Percentiles rank a stretch among this genome's conserved stretches.
Conservation (phyloP, 2,888 invertebrate genomes). For the Drosophila ochracea region DNA sequence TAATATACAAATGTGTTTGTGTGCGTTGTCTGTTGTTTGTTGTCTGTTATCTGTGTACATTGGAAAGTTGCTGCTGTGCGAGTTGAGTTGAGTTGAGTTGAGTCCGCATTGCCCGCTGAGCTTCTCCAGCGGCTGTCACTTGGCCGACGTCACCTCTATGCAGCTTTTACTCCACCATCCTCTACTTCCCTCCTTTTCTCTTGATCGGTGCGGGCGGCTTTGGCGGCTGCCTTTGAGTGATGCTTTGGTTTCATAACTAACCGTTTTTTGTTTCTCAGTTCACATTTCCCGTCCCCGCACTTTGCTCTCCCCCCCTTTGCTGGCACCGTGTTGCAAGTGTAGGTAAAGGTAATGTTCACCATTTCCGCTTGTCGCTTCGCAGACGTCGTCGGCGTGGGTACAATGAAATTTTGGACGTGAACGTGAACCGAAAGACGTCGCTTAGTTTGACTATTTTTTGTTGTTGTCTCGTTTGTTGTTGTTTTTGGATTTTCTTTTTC, state of each 20-base stretch:
- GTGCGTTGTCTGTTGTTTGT: constrained; percentile 31
- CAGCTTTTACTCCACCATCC: constrained; percentile 10
- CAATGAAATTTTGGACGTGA: constrained; percentile 78
- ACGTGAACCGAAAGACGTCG: constrained; percentile 67
- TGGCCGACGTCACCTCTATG: constrained; percentile 53
- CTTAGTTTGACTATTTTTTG: constrained; percentile 39
- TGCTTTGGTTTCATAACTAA: constrained; percentile 81
- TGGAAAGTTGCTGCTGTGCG: constrained; percentile 73
- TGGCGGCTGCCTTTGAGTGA: constrained; percentile 76
- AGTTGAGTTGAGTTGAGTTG: constrained; percentile 12
- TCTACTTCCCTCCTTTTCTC: not conserved
- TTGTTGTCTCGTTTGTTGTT: not conserved
- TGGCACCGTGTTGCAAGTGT: constrained; percentile 67
- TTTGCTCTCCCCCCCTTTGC: not conserved
- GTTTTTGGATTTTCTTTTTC: constrained; percentile 8
- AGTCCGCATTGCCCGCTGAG: constrained; percentile 61
- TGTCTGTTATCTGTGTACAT: constrained; percentile 56
- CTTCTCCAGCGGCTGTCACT: constrained; percentile 68
- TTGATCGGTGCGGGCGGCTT: constrained; percentile 74
- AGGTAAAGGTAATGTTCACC: constrained; percentile 76
- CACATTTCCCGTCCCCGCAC: constrained; percentile 50
- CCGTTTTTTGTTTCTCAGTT: constrained; percentile 65
- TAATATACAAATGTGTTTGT: constrained; percentile 56
- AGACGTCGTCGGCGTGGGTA: constrained; percentile 73
- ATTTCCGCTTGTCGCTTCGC: constrained; percentile 80